phyloP scores from a whole-genome alignment of 2,113 vertebrate species.

The Triplophysa rosa region DNA sequence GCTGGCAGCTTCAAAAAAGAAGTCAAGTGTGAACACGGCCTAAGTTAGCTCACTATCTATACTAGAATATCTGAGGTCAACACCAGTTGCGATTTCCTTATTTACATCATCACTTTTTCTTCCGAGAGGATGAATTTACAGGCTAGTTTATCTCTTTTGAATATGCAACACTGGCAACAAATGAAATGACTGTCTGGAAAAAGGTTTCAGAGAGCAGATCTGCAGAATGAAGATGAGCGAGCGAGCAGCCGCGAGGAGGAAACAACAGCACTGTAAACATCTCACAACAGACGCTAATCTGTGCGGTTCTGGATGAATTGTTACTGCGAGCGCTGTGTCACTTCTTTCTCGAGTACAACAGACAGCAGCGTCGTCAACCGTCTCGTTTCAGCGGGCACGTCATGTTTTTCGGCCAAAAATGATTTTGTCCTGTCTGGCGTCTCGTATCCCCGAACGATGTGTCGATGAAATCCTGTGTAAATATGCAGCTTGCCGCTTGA shows the following conservation, averaged over 20 bases:
- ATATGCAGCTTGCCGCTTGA: no score
- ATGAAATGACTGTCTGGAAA: not conserved
- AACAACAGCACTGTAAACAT: conserved; percentile 28
- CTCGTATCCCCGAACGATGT: no score
- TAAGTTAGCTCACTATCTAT: no score
- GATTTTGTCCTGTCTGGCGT: no score
- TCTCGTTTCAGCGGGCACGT: no score
- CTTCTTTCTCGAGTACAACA: not conserved
- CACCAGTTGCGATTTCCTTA: not conserved
- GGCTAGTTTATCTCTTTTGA: conserved; percentile 45
- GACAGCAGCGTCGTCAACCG: not conserved
- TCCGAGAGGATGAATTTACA: conserved; percentile 8
- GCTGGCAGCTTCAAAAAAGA: no score
- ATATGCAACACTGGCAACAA: conserved; percentile 30
- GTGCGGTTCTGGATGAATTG: not conserved
- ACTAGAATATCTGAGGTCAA: conserved; percentile 28
- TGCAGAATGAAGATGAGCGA: not conserved
- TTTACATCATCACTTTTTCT: not conserved
- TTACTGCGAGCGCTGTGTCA: not conserved
- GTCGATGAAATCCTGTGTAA: no score
- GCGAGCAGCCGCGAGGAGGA: not conserved
- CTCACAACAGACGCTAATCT: conserved; percentile 23
- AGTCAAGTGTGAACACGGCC: no score
- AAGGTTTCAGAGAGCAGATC: conserved; percentile 3
- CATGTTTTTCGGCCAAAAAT: no score